Evolutionary conservation across 2,888 invertebrate genomes (phyloP), one percentile per base, ranked within the genome.

Genomic region (Caenorhabditis macrosperma): DNA sequence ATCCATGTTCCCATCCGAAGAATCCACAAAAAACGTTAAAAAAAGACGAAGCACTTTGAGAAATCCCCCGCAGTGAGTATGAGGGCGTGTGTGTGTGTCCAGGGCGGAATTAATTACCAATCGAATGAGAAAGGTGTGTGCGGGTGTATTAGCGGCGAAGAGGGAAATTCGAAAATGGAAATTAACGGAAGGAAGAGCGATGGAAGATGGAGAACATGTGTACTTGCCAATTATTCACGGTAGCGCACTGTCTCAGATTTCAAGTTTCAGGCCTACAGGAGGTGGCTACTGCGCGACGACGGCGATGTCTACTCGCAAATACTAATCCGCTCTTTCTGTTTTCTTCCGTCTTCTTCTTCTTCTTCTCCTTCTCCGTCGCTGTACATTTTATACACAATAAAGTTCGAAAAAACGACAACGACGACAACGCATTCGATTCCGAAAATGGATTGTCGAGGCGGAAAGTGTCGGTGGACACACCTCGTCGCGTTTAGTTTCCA

Each of bases 221-320:
- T 61, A 61, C 61, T 61, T 61, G 61, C 61, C 61, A 61, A 61
- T 61, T 61, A 61, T 61, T 17, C 24, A 38, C 41, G 38, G 10
- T 22, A 5, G 17, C 17, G 17, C 28, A 15, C 12, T 4, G 17
- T 20, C 54, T 15, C 54, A 41, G 22, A 10, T 44, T 46, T 61
- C 33, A 30, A 33, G 55, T 20, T 30, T 55, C 35, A n/a, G n/a
- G n/a, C n/a, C n/a, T n/a, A n/a, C 38, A 38, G 38, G 15, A 38
- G 38, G n/a, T n/a, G n/a, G n/a, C n/a, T n/a, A n/a, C n/a, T n/a
- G n/a, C n/a, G n/a, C n/a, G n/a, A n/a, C 30, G 17, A 28, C n/a
- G 48, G 20, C 20, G 52, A 52, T 33, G 33, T 5, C 33, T 33
- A 33, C 33, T 33, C 33, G 6, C 38, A 38, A 38, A 38, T 38